Base-by-base conservation (phyloP, 1,140 invertebrate genomes). In the Hetaerina americana region DNA sequence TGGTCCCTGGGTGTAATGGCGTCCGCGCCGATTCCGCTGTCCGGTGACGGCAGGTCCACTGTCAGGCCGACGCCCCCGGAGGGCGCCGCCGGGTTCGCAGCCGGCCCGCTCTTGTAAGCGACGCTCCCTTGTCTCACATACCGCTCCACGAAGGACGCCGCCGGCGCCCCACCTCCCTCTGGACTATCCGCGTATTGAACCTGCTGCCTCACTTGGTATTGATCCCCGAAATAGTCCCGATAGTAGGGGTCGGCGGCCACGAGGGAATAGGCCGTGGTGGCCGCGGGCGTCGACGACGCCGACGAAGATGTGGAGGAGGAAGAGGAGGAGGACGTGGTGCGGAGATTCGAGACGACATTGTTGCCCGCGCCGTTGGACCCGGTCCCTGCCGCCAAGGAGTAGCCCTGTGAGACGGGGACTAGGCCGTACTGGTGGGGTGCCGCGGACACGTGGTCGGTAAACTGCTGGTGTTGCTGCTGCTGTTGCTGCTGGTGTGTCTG, bases 11-110 rank as follows among this genome's bases (percentile, higher is more conserved):
- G 94, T 28, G 94, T 95, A 77, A 94, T 92, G 74, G 92, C 91
- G 77, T 95, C 92, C 0, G 92, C 91, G 27, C 93, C 94, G 76
- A 96, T 95, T 24, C 93, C 94, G 75, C 91, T 93, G 81, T 96
- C 93, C 0, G 94, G 93, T 72, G 93, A 95, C 0, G 93, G 93
- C 75, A 96, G 85, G 82, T 96, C 94, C 75, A 96, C 93, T 5
- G 92, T 94, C 57, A 95, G 86, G 27, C 76, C 77, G 29, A 68
- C 72, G 6, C 26, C 26, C 5, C 90, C 92, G 76, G 90, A 89
- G n/a, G n/a, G n/a, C n/a, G n/a, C n/a, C 31, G 88, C 87, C 10
- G 84, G 75, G 76, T 27, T 69, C 28, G 83, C 82, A 26, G 82
- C 80, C 70, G 83, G 84, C 27, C 83, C 82, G 70, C 80, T 82